Conservation (phyloP, 1,140 invertebrate genomes). For the Zaprionus kolodkinae region DNA sequence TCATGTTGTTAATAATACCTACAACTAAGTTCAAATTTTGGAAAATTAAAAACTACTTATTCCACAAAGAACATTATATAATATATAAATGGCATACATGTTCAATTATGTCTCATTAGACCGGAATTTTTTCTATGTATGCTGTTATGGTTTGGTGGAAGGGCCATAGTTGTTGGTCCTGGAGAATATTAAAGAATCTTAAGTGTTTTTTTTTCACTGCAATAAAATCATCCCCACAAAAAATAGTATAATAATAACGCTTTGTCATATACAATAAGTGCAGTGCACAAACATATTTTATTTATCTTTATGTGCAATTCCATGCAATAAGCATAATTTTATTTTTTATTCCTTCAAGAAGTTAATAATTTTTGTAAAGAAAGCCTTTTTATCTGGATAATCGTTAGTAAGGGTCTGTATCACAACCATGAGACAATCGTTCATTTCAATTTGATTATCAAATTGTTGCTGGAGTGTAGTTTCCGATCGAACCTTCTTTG, state of each 20-base stretch:
- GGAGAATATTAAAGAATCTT: too few species aligned
- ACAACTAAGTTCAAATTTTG: background rate
- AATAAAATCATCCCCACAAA: background rate
- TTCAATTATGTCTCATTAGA: too few species aligned
- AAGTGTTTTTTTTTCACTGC: background rate
- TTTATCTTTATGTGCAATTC: too few species aligned
- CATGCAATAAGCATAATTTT: too few species aligned
- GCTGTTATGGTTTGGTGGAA: background rate
- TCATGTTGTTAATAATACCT: background rate
- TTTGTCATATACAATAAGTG: too few species aligned
- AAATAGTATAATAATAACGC: background rate
- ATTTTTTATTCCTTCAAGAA: constrained; percentile 82
- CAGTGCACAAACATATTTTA: too few species aligned
- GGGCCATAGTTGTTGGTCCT: too few species aligned
- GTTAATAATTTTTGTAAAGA: constrained; percentile 85
- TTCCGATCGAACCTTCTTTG: constrained; percentile 79
- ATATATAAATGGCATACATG: too few species aligned
- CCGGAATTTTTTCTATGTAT: too few species aligned
- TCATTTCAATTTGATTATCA: constrained; percentile 85
- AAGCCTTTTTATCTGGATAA: constrained; percentile 86
- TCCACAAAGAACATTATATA: too few species aligned
- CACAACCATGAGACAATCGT: constrained; percentile 85
- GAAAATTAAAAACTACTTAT: too few species aligned
- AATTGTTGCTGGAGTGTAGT: constrained; percentile 84
- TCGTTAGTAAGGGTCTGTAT: constrained; percentile 85